phyloP scores from a whole-genome alignment of 2,888 invertebrate genomes.

The Aradus depressus region DNA sequence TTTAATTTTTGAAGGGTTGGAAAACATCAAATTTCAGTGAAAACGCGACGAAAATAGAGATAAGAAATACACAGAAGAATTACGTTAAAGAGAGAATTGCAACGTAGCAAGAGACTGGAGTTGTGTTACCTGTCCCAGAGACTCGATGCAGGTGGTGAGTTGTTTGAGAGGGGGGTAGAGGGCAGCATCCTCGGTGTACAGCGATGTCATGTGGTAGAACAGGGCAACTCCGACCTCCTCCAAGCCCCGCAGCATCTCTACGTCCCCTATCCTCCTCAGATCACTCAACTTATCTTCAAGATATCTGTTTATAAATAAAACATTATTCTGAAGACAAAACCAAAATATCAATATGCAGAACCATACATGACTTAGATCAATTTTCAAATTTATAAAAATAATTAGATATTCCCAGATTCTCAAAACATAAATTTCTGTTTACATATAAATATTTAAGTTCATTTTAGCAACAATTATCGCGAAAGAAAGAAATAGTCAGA shows the following conservation, averaged over 20 bases:
- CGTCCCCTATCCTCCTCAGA: conserved; percentile 27
- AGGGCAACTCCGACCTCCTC: conserved; percentile 46
- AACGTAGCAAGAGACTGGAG: no score
- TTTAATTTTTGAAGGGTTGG: no score
- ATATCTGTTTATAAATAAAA: conserved; percentile 25
- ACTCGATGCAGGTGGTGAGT: conserved; percentile 52
- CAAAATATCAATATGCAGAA: neutral
- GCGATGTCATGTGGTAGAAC: conserved; percentile 53
- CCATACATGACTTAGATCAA: neutral
- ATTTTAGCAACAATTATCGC: no score
- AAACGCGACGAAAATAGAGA: conserved; percentile 22
- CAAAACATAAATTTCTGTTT: no score
- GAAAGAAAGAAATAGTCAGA: no score
- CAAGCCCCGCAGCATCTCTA: conserved; percentile 28
- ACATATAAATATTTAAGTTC: no score
- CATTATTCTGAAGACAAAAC: conserved; percentile 32
- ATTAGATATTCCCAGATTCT: no score
- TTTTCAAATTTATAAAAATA: neutral
- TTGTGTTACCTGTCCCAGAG: conserved; percentile 53
- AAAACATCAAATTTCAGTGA: no score
- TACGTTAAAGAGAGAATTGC: no score
- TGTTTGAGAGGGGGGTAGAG: conserved; percentile 59
- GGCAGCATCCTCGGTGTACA: conserved; percentile 53
- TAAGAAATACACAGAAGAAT: neutral
- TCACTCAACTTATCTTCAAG: conserved; percentile 29